Evolutionary conservation across 2,797 vertebrate species (phyloP).

Genomic region (Cryptoblepharus egeriae): DNA sequence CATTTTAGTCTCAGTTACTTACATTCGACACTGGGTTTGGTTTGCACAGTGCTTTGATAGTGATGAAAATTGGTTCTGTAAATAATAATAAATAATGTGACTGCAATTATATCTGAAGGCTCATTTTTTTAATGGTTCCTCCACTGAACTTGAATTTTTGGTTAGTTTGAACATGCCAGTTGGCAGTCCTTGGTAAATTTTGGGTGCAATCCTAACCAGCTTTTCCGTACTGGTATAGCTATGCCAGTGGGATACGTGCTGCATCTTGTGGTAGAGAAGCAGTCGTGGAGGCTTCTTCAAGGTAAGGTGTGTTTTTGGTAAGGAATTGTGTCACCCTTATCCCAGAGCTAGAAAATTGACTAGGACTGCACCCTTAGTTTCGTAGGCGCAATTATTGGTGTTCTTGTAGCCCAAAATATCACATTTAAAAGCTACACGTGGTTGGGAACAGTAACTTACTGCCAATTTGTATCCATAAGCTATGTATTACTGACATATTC

Average conservation of each 20-base stretch:
- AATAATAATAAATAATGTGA: constrained; percentile 8
- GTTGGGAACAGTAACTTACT: background rate
- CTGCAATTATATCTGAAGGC: background rate
- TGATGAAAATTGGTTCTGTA: constrained; percentile 3
- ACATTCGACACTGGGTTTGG: constrained; percentile 8
- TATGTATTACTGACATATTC: too few species aligned
- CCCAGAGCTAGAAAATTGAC: too few species aligned
- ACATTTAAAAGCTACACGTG: background rate
- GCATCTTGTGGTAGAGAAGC: too few species aligned
- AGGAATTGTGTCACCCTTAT: too few species aligned
- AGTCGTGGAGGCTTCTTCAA: too few species aligned
- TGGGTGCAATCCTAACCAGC: too few species aligned
- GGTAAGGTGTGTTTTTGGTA: too few species aligned
- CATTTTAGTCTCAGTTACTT: constrained; percentile 17
- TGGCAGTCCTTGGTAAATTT: background rate
- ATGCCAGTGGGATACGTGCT: too few species aligned
- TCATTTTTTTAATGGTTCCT: background rate
- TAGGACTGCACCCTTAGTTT: too few species aligned
- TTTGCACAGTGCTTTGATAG: constrained; percentile 13
- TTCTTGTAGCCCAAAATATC: constrained; percentile 9
- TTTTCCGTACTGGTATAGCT: too few species aligned
- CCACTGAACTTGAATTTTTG: background rate
- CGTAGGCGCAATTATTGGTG: background rate
- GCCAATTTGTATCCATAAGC: background rate
- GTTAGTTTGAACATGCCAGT: background rate